Conservation (phyloP, 2,888 invertebrate genomes). For the Abscondita cerata region DNA sequence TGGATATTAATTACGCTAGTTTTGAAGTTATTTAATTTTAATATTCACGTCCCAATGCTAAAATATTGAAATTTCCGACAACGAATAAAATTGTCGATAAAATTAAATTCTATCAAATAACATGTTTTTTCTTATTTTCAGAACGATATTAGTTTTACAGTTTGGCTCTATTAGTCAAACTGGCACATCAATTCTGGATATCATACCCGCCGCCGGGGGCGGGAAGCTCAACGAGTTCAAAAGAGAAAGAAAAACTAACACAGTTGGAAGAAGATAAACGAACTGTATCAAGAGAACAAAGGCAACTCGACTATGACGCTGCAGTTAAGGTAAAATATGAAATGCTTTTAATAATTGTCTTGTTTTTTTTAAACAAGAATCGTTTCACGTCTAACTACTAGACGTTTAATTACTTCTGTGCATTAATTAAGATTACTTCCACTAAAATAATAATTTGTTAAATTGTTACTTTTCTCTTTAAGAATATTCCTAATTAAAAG, state of each 20-base stretch:
- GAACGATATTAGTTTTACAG: conserved; percentile 44
- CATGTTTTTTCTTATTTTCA: conserved; percentile 1
- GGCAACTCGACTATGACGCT: conserved; percentile 69
- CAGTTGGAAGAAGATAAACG: conserved; percentile 64
- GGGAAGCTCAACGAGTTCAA: conserved; percentile 66
- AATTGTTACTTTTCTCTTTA: too few species aligned
- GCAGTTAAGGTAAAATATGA: conserved; percentile 63
- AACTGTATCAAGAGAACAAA: conserved; percentile 63
- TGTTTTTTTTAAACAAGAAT: too few species aligned
- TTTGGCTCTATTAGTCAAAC: conserved; percentile 60
- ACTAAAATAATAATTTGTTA: too few species aligned
- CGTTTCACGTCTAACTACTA: too few species aligned
- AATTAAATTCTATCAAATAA: conserved; percentile 3
- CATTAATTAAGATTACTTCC: too few species aligned
- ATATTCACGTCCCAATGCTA: too few species aligned
- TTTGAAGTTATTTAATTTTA: too few species aligned
- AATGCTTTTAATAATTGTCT: not conserved
- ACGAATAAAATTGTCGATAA: too few species aligned
- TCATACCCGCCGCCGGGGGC: conserved; percentile 83
- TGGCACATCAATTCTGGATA: conserved; percentile 89
- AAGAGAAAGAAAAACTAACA: conserved; percentile 67
- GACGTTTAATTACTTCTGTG: too few species aligned
- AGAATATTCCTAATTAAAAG: too few species aligned
- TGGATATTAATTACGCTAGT: too few species aligned
- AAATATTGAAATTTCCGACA: too few species aligned